These are phyloP conservation scores for Argynnis bischoffii DNA, from an alignment of 2,888 invertebrate genomes.

Conservation along the genomic window DNA sequence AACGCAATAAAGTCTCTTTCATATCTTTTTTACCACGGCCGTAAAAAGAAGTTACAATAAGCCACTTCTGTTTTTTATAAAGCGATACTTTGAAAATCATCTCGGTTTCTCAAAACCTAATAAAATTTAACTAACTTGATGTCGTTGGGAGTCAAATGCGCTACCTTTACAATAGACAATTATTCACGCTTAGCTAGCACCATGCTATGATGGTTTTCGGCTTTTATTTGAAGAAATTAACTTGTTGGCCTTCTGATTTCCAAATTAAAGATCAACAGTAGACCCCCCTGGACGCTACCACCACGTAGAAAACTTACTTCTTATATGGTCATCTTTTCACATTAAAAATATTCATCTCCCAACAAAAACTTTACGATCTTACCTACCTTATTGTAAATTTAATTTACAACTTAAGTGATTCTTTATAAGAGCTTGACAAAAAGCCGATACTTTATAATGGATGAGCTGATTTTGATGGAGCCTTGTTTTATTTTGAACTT, in stretches of 20 bases:
- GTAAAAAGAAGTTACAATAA: too few species aligned
- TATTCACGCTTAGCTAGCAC: too few species aligned
- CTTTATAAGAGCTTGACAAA: background rate
- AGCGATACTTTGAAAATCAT: too few species aligned
- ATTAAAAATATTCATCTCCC: slow-evolving; percentile 10
- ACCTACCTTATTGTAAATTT: slow-evolving; percentile 12
- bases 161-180: too few species aligned
- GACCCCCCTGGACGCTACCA: slow-evolving; percentile 14
- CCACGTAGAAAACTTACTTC: slow-evolving; percentile 1
- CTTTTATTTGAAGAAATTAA: slow-evolving; percentile 3
- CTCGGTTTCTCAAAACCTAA: too few species aligned
- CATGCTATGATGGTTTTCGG: background rate
- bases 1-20: too few species aligned
- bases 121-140: too few species aligned
- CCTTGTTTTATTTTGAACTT: background rate
- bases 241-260: background rate
- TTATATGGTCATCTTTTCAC: slow-evolving; percentile 21
- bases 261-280: background rate
- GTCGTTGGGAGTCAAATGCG: too few species aligned
- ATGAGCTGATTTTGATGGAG: background rate
- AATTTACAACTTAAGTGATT: slow-evolving; percentile 11
- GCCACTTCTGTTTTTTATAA: too few species aligned
- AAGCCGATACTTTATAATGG: background rate
- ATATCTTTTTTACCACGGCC: too few species aligned
- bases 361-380: slow-evolving; percentile 15